Evolutionary conservation across 2,888 invertebrate genomes (phyloP).

Genomic region (Plagodis pulveraria): DNA sequence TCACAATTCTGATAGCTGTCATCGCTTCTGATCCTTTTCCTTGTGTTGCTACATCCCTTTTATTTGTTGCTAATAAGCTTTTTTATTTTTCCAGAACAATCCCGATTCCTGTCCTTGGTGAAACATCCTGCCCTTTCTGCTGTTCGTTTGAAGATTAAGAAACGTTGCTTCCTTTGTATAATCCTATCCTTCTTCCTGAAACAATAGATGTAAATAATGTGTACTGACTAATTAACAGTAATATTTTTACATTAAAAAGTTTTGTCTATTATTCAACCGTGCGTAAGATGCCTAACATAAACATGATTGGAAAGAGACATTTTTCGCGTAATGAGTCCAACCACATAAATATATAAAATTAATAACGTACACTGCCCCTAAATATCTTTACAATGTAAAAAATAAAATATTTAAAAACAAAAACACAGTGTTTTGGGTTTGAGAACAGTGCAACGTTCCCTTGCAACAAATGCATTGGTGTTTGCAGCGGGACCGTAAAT

Average conservation of each 20-base stretch:
- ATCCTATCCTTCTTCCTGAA: conserved; percentile 1
- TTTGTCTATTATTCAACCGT: no score
- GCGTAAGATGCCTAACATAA: no score
- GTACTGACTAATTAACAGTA: no score
- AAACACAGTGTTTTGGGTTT: conserved; percentile 27
- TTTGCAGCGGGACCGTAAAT: conserved; percentile 60
- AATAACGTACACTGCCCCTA: no score
- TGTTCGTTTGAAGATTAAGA: conserved; percentile 5
- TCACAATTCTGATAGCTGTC: conserved; percentile 28
- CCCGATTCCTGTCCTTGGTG: conserved; percentile 27
- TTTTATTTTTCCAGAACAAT: conserved; percentile 22
- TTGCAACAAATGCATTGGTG: conserved; percentile 43
- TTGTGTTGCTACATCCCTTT: conserved; percentile 13
- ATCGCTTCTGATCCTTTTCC: conserved; percentile 29
- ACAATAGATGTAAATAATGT: neutral
- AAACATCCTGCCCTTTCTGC: conserved; percentile 2
- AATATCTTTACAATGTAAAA: neutral
- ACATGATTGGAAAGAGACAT: no score
- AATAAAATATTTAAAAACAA: neutral
- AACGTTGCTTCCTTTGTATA: no score
- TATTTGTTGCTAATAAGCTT: conserved; percentile 15
- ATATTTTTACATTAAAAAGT: no score
- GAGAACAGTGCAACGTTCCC: conserved; percentile 22
- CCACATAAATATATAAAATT: no score
- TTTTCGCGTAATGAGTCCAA: no score